A percentile compares a stretch with the other conserved stretches of the same genome.
phyloP scores from a whole-genome alignment of 2,888 invertebrate genomes.

The Tinea pellionella region DNA sequence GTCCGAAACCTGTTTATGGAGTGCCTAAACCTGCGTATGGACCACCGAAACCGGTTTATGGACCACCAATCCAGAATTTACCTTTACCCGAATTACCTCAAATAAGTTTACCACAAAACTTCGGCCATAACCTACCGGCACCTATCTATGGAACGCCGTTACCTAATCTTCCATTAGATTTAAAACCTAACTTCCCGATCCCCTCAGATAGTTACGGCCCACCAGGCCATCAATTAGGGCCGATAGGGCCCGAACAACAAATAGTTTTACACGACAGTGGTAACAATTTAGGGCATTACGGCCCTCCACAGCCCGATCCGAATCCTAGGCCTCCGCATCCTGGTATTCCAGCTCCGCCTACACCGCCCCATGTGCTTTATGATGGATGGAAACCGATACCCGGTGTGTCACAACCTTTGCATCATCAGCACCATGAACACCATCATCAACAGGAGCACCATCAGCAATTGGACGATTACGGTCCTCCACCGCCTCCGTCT shows the following conservation, averaged over 20 bases:
- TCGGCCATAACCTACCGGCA: constrained; percentile 46
- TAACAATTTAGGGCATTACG: constrained; percentile 50
- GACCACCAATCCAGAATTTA: constrained; percentile 25
- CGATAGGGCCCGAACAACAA: constrained; percentile 44
- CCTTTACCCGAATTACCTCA: constrained; percentile 28
- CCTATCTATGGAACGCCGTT: constrained; percentile 55
- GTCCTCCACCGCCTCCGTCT: constrained; percentile 40
- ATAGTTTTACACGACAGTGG: constrained; percentile 42
- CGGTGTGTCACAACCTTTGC: constrained; percentile 64
- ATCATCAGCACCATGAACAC: constrained; percentile 27
- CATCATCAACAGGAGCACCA: constrained; percentile 27
- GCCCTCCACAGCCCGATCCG: constrained; percentile 70
- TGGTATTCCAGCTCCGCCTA: constrained; percentile 79
- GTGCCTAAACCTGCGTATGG: constrained; percentile 47
- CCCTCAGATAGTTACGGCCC: constrained; percentile 58
- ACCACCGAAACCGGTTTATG: constrained; percentile 52
- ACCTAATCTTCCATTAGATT: constrained; percentile 33
- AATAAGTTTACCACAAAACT: constrained; percentile 21
- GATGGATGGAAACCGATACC: constrained; percentile 91
- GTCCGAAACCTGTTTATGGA: constrained; percentile 37
- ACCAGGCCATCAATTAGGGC: constrained; percentile 49
- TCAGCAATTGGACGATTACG: constrained; percentile 39
- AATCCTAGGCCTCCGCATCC: constrained; percentile 73
- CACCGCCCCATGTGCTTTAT: constrained; percentile 79
- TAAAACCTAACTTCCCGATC: constrained; percentile 57